These are phyloP conservation scores for Umimayanthus chanpuru DNA, from an alignment of 92 coral and sea anemone species.

Conservation along the genomic window DNA sequence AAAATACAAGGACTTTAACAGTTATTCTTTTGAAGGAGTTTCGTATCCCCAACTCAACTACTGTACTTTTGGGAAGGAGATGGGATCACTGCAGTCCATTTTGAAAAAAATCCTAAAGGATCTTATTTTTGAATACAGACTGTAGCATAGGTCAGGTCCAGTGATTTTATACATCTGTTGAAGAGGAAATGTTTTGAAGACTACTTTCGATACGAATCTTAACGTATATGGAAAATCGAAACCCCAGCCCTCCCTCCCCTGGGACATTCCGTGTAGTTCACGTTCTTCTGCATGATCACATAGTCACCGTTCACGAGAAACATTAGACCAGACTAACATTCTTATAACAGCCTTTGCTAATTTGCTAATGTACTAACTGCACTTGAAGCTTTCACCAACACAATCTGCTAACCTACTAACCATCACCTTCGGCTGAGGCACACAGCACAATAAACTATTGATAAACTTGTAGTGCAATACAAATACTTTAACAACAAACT, in stretches of 20 bases:
- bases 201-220: neutral
- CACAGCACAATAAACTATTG: neutral
- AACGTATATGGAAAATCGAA: neutral
- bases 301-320: neutral
- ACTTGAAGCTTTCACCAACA: neutral
- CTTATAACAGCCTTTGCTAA: neutral
- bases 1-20: neutral
- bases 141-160: neutral
- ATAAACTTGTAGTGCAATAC: neutral
- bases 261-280: neutral
- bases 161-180: neutral
- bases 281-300: neutral
- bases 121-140: neutral
- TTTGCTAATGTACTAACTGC: conserved; percentile 28
- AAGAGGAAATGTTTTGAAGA: neutral
- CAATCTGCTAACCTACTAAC: conserved; percentile 4
- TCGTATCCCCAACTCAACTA: neutral
- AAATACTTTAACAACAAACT: neutral
- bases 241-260: neutral
- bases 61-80: neutral
- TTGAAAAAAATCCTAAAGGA: no score
- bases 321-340: neutral
- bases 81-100: neutral
- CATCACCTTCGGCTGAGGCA: conserved; percentile 9
- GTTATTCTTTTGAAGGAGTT: neutral